Percentiles rank a stretch among this genome's conserved stretches.
Evolutionary conservation across 2,113 vertebrate genomes (phyloP).

Genomic region (Cebus imitator): DNA sequence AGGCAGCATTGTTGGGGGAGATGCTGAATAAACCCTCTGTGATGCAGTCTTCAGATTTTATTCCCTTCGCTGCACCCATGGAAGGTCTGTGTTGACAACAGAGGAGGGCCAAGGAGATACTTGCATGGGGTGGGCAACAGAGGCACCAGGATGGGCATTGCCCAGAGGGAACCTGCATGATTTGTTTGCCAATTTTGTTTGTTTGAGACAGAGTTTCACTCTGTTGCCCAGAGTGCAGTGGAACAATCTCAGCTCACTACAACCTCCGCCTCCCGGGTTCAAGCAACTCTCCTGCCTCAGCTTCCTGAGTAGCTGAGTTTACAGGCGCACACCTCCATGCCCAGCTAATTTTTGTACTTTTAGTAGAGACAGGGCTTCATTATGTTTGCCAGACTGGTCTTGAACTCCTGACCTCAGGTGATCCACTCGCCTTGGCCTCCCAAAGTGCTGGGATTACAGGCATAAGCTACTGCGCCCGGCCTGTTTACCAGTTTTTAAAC

Average conservation of each 20-base stretch:
- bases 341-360: not conserved
- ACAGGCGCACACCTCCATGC: not conserved
- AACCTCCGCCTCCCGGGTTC: not conserved
- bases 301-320: not conserved
- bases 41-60: fast-evolving
- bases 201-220: not conserved
- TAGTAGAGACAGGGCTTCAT: not conserved
- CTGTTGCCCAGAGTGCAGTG: not conserved
- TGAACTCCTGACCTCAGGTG: not conserved
- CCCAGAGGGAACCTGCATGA: no score
- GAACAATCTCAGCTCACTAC: not conserved
- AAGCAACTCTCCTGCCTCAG: not conserved
- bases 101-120: not conserved
- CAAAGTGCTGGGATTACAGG: not conserved
- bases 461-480: fast-evolving
- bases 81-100: not conserved
- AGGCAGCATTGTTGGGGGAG: fast-evolving
- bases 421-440: not conserved
- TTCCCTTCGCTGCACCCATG: fast-evolving
- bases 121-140: fast-evolving
- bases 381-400: not conserved
- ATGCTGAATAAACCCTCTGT: fast-evolving
- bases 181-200: not conserved
- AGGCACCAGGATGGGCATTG: fast-evolving
- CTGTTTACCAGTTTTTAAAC: not conserved